Conservation (phyloP, 2,113 vertebrate species). For the Elgaria multicarinata region DNA sequence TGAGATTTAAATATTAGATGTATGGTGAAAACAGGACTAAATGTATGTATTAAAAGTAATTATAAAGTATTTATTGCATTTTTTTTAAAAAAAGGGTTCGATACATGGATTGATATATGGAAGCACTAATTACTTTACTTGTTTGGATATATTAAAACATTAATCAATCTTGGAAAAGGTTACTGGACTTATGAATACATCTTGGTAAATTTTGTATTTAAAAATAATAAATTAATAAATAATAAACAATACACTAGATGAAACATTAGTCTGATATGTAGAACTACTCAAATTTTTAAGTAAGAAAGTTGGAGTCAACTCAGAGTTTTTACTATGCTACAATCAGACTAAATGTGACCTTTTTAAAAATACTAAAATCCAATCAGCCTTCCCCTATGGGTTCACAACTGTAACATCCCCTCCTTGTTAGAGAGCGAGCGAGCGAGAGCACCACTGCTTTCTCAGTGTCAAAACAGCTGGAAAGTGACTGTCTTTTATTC, state of each 20-base stretch:
- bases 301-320: not conserved
- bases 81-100: too few relatives aligned
- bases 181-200: too few relatives aligned
- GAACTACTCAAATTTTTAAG: not conserved
- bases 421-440: not conserved
- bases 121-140: too few relatives aligned
- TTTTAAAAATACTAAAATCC: not conserved
- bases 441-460: conserved; percentile 15
- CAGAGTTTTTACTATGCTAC: conserved; percentile 23
- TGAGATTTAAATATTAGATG: too few relatives aligned
- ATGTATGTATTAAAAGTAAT: too few relatives aligned
- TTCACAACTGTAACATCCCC: conserved; percentile 33
- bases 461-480: conserved; percentile 32
- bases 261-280: not conserved
- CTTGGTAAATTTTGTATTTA: too few relatives aligned
- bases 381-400: not conserved
- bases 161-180: too few relatives aligned
- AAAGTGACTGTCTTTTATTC: conserved; percentile 16
- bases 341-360: not conserved
- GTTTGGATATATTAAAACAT: too few relatives aligned
- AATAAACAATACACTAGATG: not conserved
- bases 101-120: too few relatives aligned
- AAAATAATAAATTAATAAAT: too few relatives aligned
- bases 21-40: too few relatives aligned
- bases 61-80: too few relatives aligned